Evolutionary conservation across 2,797 vertebrate species (phyloP), one percentile per base, ranked within the genome.

Genomic region (Hyperoplus lanceolatus): DNA sequence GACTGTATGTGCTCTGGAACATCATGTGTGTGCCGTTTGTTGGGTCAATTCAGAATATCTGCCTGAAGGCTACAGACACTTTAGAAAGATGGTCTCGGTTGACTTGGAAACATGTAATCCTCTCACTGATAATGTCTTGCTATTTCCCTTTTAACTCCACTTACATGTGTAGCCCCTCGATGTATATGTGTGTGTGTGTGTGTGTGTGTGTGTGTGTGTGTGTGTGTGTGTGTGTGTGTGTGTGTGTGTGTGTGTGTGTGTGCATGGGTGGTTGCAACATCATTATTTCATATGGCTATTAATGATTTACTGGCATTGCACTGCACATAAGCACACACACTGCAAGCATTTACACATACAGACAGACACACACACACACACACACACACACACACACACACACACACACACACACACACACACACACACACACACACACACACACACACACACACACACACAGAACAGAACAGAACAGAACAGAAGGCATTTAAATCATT

Each of bases 221-320:
- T 29, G 29, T 29, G 29, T 29, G 29, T 29, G 29, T 29, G 29
- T 29, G 29, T 29, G 29, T 29, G 29, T 29, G 29, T 29, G 29
- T 29, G 29, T 29, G 29, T 29, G 29, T 29, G 29, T 29, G 29
- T 29, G 29, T 29, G 29, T 29, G 29, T 29, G 3, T 29, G 29
- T 29, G 29, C 29, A 29, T 29, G n/a, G 68, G 18, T 15, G 68
- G 36, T 8, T 11, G 49, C 73, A 55, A 60, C 62, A 81, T 81
- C 8, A 74, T 53, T 77, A 59, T 81, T 81, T 85, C 3, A 79
- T 84, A n/a, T 21, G n/a, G 18, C n/a, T 60, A 64, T 76, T 12
- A 67, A 79, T 64, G 49, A 74, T 81, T 80, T 60, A 84, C 18
- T 13, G 43, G 6, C 21, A 21, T 45, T 54, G 36, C 41, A 74